Base-by-base conservation (phyloP, 2,888 invertebrate species). In the Rhamnusium bicolor region DNA sequence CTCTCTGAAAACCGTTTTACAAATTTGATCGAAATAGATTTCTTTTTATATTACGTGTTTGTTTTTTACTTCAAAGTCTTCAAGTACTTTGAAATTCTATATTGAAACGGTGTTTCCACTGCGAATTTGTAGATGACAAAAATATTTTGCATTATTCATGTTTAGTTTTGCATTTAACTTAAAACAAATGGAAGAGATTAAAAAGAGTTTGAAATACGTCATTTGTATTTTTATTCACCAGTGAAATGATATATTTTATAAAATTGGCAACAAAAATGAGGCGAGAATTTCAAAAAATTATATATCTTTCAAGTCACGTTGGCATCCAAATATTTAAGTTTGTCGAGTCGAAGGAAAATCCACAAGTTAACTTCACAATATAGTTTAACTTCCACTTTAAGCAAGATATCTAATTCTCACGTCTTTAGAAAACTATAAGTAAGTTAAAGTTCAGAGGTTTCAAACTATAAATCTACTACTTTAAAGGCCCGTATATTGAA, bases 321-420 rank as follows among this genome's bases (percentile, higher is more conserved):
- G 21, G 54, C 54, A 56, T 27, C 54, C 27, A 56, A 56, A 56
- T 56, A 56, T 56, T 56, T 56, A 56, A 56, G 54, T 16, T 56
- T 14, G 27, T 6, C 27, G 24, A 27, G 24, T 56, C 27, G 8
- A 56, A 27, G 14, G 54, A 60, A 60, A 40, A 60, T 60, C 29
- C 58, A 60, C 58, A 60, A 56, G 16, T 60, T 60, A 60, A 60
- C 58, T 40, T 18, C 32, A 18, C 58, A 4, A 18, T 60, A 40
- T 32, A 29, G 58, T 40, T 60, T 14, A 60, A 40, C 29, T 40
- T 40, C 58, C 16, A 29, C 58, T 60, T 60, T 16, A 27, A 27
- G 54, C 14, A 27, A 60, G 32, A 60, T 60, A 60, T 60, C 29
- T 60, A 60, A 60, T 32, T 14, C 58, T 18, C 58, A 60, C 58